A percentile compares a stretch with the other conserved stretches of the same genome.
These are phyloP conservation scores for Gavia stellata DNA, from an alignment of 2,113 vertebrate genomes.

Conservation along the genomic window DNA sequence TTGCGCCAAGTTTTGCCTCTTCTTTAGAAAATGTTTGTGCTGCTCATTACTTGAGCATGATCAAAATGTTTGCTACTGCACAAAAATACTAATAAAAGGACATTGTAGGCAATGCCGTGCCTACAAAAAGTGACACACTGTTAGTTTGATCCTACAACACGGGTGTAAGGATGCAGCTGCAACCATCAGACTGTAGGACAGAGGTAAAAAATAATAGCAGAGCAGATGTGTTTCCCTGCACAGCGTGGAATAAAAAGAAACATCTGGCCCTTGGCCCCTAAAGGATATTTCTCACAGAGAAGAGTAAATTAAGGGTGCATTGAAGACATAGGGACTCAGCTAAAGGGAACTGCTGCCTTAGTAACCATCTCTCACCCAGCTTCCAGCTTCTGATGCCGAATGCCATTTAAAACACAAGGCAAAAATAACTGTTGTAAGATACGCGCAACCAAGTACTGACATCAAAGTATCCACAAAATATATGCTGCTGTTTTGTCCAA, in stretches of 20 bases:
- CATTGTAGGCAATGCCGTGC: neutral
- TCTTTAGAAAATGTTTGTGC: neutral
- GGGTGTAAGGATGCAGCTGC: slow-evolving; percentile 8
- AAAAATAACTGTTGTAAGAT: neutral
- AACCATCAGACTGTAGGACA: neutral
- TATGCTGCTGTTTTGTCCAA: slow-evolving; percentile 22
- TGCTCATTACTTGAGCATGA: neutral
- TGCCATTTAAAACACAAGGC: neutral
- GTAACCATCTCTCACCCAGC: neutral
- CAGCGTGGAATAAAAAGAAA: slow-evolving; percentile 32
- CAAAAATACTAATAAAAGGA: neutral
- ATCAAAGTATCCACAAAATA: slow-evolving; percentile 19
- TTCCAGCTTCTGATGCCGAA: neutral
- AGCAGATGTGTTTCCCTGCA: slow-evolving; percentile 27
- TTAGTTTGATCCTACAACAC: neutral
- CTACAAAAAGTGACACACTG: neutral
- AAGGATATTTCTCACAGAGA: slow-evolving; percentile 5
- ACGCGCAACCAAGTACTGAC: neutral
- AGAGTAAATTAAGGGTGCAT: slow-evolving; percentile 32
- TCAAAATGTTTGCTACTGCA: neutral
- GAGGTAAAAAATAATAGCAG: slow-evolving; percentile 22
- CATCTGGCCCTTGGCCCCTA: slow-evolving; percentile 51
- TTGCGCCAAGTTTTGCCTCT: neutral
- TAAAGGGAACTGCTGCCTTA: slow-evolving; percentile 7
- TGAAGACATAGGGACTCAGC: slow-evolving; percentile 1